These are phyloP conservation scores for Forpus xanthops DNA, from an alignment of 2,797 vertebrate species.

Conservation along the genomic window DNA sequence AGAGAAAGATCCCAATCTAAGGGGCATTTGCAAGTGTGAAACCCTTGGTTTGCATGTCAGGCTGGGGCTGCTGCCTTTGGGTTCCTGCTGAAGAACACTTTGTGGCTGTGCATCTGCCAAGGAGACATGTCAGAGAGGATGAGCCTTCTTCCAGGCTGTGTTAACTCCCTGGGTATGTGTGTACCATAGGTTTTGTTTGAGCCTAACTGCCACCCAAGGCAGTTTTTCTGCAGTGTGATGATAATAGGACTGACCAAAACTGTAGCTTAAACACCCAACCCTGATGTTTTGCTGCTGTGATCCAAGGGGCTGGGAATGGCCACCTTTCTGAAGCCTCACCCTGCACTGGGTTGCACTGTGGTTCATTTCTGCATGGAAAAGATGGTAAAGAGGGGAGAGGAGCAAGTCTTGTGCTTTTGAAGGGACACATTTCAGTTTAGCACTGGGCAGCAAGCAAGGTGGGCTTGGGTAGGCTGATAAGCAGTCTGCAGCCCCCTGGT, in stretches of 20 bases:
- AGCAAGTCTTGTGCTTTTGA: accelerated
- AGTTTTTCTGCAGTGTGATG: constrained; percentile 31
- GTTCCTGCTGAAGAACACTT: neutral
- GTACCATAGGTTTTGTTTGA: constrained; percentile 6
- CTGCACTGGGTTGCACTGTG: accelerated
- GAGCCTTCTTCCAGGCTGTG: neutral
- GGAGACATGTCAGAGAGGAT: neutral
- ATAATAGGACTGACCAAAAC: constrained; percentile 61
- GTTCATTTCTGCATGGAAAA: neutral
- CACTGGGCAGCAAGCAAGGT: neutral
- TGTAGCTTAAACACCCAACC: constrained; percentile 20
- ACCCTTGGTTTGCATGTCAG: neutral
- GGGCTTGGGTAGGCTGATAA: neutral
- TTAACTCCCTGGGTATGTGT: neutral
- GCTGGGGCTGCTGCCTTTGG: accelerated
- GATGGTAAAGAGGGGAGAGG: neutral
- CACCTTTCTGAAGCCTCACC: neutral
- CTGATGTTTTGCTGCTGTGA: neutral
- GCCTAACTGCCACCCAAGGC: neutral
- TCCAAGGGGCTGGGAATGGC: neutral
- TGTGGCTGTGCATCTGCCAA: neutral
- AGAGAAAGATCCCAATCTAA: neutral
- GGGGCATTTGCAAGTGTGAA: neutral
- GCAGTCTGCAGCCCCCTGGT: neutral
- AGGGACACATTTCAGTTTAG: accelerated